A percentile compares a stretch with the other conserved stretches of the same genome.
Conservation (phyloP, 2,888 invertebrate genomes). For the Pherbina coryleti region DNA sequence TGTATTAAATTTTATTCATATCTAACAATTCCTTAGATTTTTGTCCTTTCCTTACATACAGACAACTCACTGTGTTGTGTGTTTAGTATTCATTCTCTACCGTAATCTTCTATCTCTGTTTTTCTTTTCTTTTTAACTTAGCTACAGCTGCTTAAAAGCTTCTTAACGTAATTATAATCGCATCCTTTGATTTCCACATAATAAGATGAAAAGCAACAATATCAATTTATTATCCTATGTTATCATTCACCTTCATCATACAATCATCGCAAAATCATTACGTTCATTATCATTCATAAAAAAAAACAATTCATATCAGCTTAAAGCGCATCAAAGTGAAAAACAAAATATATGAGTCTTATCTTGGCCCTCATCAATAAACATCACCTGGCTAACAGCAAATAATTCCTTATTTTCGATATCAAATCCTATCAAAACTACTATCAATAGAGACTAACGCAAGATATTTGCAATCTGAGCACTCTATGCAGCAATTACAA, state of each 20-base stretch:
- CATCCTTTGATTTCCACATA: not conserved
- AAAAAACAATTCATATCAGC: slow-evolving; percentile 42
- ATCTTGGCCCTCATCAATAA: slow-evolving; percentile 4
- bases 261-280: slow-evolving; percentile 28
- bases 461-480: slow-evolving; percentile 74
- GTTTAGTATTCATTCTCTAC: too few species aligned
- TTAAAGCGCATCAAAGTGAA: not conserved
- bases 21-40: too few species aligned
- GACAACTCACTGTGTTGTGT: too few species aligned
- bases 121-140: slow-evolving; percentile 48
- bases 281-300: slow-evolving; percentile 36
- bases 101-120: slow-evolving; percentile 42
- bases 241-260: slow-evolving; percentile 18
- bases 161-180: slow-evolving; percentile 19
- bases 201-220: slow-evolving; percentile 20
- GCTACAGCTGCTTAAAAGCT: slow-evolving; percentile 32
- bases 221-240: slow-evolving; percentile 27
- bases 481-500: slow-evolving; percentile 70
- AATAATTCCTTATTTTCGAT: slow-evolving; percentile 8
- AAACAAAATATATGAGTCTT: too few species aligned
- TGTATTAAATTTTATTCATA: too few species aligned
- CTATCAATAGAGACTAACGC: slow-evolving; percentile 71
- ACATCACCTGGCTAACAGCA: not conserved
- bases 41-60: too few species aligned
- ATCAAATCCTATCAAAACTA: slow-evolving; percentile 1